phyloP scores from a whole-genome alignment of 2,888 invertebrate species.

The Acleris emargana region DNA sequence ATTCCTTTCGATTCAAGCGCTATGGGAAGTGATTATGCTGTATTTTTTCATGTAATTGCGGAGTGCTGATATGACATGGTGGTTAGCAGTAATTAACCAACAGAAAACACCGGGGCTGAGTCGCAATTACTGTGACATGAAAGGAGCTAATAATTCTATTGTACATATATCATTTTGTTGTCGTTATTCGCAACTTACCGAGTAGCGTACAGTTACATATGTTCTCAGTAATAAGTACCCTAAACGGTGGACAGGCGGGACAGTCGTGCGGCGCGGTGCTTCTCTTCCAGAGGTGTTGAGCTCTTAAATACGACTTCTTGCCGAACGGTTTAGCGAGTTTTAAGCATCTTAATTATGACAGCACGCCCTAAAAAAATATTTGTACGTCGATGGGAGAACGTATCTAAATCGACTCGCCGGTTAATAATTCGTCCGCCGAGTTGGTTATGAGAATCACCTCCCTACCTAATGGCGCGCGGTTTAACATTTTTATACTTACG shows the following conservation, averaged over 20 bases:
- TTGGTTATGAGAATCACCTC: no score
- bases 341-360: no score
- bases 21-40: slow-evolving; percentile 8
- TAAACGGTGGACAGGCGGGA: slow-evolving; percentile 28
- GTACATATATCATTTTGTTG: slow-evolving; percentile 39
- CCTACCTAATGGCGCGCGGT: no score
- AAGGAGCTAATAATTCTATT: slow-evolving; percentile 51
- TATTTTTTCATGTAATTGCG: slow-evolving; percentile 8
- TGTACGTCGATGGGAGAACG: no score
- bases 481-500: no score
- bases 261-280: slow-evolving; percentile 12
- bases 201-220: slow-evolving; percentile 33
- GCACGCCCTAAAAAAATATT: no score
- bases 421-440: no score
- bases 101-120: slow-evolving; percentile 17
- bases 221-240: slow-evolving; percentile 35
- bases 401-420: no score
- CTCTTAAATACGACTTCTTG: no score
- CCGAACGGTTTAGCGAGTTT: no score
- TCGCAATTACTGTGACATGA: slow-evolving; percentile 41
- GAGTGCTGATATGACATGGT: slow-evolving; percentile 5
- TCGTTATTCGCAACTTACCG: slow-evolving; percentile 29
- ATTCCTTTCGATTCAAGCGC: background rate
- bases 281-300: background rate
- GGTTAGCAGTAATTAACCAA: slow-evolving; percentile 20